A percentile compares a stretch with the other conserved stretches of the same genome.
These are phyloP conservation scores for Heliconius charithonia DNA, from an alignment of 2,888 invertebrate genomes.

Conservation along the genomic window DNA sequence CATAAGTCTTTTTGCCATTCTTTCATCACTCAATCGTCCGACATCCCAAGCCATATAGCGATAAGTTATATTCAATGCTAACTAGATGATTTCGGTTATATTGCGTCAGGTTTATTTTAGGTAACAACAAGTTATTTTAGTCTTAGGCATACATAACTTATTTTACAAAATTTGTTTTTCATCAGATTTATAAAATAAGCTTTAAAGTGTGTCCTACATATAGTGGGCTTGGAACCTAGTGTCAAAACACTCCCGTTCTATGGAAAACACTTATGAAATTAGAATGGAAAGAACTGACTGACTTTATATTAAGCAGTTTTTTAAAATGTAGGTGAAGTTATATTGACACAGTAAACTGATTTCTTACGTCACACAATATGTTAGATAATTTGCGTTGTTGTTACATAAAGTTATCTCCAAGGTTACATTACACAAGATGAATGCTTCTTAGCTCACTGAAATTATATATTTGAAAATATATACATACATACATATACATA, in stretches of 20 bases:
- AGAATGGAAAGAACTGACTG: background rate
- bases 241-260: too few species aligned
- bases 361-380: slow-evolving; percentile 23
- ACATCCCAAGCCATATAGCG: too few species aligned
- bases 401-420: slow-evolving; percentile 29
- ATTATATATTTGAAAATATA: background rate
- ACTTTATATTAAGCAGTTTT: background rate
- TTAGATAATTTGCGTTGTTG: slow-evolving; percentile 25
- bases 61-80: background rate
- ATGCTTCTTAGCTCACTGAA: slow-evolving; percentile 3
- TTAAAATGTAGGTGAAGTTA: background rate
- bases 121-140: too few species aligned
- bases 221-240: too few species aligned
- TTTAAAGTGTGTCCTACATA: too few species aligned
- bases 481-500: background rate
- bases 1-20: too few species aligned
- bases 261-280: too few species aligned
- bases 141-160: too few species aligned
- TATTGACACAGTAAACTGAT: slow-evolving; percentile 23
- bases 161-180: too few species aligned
- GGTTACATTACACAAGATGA: slow-evolving; percentile 17
- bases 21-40: too few species aligned
- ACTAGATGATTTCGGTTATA: background rate
- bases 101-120: background rate
- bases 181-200: too few species aligned